phyloP scores from a whole-genome alignment of 2,113 vertebrate species.

The Sporophila hypoxantha region DNA sequence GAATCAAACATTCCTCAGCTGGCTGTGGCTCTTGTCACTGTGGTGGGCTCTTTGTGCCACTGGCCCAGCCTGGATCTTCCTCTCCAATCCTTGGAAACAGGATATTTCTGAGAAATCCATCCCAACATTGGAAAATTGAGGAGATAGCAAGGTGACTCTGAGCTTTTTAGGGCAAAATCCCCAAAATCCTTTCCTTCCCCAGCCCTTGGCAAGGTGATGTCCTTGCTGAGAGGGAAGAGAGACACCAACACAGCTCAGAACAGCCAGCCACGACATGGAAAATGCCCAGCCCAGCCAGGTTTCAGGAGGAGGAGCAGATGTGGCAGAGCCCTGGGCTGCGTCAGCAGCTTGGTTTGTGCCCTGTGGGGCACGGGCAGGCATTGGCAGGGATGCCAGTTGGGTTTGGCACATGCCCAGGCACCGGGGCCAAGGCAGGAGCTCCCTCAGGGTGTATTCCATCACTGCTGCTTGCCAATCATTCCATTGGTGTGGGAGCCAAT shows the following conservation, averaged over 20 bases:
- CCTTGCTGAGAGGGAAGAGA: neutral
- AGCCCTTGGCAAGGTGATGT: neutral
- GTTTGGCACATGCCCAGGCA: neutral
- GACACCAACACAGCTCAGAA: neutral
- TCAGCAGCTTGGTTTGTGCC: neutral
- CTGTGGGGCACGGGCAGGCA: fast-evolving
- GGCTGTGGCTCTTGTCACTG: neutral
- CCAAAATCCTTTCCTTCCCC: neutral
- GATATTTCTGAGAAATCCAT: neutral
- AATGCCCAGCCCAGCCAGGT: neutral
- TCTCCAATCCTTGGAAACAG: neutral
- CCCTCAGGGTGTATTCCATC: neutral
- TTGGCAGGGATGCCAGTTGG: fast-evolving
- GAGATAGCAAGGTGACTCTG: neutral
- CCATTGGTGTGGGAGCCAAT: neutral
- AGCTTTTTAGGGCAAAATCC: neutral
- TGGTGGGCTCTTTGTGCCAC: neutral
- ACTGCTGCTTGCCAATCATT: neutral
- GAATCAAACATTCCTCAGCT: neutral
- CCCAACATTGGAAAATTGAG: neutral
- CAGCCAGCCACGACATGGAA: fast-evolving
- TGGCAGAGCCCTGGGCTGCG: neutral
- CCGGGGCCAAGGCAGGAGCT: neutral
- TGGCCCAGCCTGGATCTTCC: neutral
- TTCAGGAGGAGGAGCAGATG: neutral